Percentiles rank a stretch among this genome's conserved stretches.
Evolutionary conservation across 2,888 invertebrate genomes (phyloP).

Genomic region (Acleris sparsana): DNA sequence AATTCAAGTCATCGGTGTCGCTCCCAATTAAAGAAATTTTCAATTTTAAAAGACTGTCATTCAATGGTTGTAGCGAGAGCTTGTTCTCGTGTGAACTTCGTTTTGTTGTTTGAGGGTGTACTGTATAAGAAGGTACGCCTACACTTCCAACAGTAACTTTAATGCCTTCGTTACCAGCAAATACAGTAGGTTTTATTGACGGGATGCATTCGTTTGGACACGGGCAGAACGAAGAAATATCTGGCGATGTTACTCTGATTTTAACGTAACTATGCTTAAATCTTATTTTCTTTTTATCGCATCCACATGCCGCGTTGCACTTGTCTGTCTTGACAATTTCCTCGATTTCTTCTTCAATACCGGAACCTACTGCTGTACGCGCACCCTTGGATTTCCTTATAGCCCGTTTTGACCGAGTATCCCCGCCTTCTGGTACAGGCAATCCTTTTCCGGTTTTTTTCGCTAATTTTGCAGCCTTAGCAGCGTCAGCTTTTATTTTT

Average conservation of each 20-base stretch:
- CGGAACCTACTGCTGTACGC: background rate
- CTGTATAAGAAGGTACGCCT: background rate
- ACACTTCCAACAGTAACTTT: constrained; percentile 5
- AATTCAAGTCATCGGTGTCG: background rate
- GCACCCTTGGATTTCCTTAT: background rate
- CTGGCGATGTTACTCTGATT: constrained; percentile 9
- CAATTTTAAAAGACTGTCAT: background rate
- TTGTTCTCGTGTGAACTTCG: background rate
- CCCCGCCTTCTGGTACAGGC: background rate
- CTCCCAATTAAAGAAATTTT: background rate
- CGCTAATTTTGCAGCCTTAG: background rate
- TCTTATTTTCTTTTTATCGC: constrained; percentile 8
- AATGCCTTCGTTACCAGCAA: background rate
- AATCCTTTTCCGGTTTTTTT: background rate
- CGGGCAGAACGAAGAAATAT: constrained; percentile 4
- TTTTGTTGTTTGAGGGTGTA: background rate
- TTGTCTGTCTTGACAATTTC: background rate
- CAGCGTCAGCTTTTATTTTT: background rate
- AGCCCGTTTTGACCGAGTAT: background rate
- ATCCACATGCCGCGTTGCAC: constrained; percentile 4
- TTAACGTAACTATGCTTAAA: constrained; percentile 14
- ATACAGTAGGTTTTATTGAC: background rate
- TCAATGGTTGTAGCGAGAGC: background rate
- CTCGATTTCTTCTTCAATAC: background rate
- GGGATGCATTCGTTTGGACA: background rate